Conservation (phyloP, 2,113 vertebrate species). For the Panthera tigris region DNA sequence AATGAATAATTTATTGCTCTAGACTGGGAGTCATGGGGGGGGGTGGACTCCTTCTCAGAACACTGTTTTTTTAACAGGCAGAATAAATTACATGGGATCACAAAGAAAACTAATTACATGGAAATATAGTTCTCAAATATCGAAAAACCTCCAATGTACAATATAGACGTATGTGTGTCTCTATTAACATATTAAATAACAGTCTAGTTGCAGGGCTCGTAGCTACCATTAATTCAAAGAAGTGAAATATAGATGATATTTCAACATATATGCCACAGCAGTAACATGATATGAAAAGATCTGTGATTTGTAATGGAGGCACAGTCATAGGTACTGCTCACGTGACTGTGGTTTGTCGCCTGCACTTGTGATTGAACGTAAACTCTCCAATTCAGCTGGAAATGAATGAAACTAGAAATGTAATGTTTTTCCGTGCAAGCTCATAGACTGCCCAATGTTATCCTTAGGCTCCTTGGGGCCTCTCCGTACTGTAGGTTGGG, state of each 20-base stretch:
- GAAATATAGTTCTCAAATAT: slow-evolving; percentile 15
- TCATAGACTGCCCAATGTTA: background rate
- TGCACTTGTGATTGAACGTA: background rate
- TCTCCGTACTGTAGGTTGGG: background rate
- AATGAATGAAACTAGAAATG: background rate
- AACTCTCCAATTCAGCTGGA: background rate
- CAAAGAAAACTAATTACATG: background rate
- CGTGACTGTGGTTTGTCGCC: background rate
- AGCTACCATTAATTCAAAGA: background rate
- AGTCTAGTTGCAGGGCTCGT: background rate
- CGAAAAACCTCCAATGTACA: background rate
- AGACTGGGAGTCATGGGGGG: background rate
- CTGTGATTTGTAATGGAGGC: background rate
- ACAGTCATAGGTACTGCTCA: background rate
- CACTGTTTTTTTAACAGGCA: background rate
- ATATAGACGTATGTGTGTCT: background rate
- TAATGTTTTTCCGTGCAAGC: background rate
- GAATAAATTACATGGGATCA: slow-evolving; percentile 15
- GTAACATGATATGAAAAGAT: background rate
- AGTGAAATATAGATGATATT: background rate
- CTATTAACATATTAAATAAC: slow-evolving; percentile 18
- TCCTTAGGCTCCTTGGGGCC: background rate
- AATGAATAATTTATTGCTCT: background rate
- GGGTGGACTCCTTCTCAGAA: background rate
- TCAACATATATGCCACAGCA: background rate